phyloP scores from a whole-genome alignment of 1,140 invertebrate species.

The Drosophila oshimai region DNA sequence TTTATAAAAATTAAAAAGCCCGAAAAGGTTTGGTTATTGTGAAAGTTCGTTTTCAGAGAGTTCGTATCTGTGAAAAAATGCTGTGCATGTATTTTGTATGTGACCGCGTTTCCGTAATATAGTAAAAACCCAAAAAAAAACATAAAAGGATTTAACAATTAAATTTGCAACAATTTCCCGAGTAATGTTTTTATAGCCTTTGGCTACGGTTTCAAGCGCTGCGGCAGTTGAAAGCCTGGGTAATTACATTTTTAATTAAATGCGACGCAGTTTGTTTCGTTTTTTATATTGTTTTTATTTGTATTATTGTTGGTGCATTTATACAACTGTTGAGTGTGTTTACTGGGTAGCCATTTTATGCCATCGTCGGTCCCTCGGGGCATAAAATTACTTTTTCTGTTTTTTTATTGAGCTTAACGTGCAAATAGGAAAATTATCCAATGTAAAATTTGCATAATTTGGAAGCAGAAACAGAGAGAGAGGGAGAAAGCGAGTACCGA shows the following conservation, averaged over 20 bases:
- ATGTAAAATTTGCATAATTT: slow-evolving; percentile 46
- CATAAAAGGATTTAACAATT: slow-evolving; percentile 12
- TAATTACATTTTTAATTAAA: slow-evolving; percentile 50
- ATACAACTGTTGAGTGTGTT: slow-evolving; percentile 25
- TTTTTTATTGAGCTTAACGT: slow-evolving; percentile 36
- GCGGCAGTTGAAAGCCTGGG: slow-evolving; percentile 17
- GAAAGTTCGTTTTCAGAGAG: background rate
- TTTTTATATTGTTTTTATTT: slow-evolving; percentile 35
- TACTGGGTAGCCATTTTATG: slow-evolving; percentile 21
- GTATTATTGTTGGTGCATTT: slow-evolving; percentile 25
- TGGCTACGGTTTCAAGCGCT: slow-evolving; percentile 10
- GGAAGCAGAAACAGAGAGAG: background rate
- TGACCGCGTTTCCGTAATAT: background rate
- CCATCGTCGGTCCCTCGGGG: slow-evolving; percentile 1
- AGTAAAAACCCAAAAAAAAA: background rate
- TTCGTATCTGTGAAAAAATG: background rate
- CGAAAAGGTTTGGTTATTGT: background rate
- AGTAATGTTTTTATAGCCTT: slow-evolving; percentile 12
- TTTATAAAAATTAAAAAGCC: no score
- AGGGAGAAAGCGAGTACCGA: background rate
- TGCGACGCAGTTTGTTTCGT: slow-evolving; percentile 27
- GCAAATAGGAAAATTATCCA: slow-evolving; percentile 46
- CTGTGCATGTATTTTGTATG: no score
- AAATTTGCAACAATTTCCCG: slow-evolving; percentile 3
- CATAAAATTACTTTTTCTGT: slow-evolving; percentile 11